These are phyloP conservation scores for Onychorhynchus coronatus DNA, from an alignment of 2,113 vertebrate genomes.

Conservation along the genomic window DNA sequence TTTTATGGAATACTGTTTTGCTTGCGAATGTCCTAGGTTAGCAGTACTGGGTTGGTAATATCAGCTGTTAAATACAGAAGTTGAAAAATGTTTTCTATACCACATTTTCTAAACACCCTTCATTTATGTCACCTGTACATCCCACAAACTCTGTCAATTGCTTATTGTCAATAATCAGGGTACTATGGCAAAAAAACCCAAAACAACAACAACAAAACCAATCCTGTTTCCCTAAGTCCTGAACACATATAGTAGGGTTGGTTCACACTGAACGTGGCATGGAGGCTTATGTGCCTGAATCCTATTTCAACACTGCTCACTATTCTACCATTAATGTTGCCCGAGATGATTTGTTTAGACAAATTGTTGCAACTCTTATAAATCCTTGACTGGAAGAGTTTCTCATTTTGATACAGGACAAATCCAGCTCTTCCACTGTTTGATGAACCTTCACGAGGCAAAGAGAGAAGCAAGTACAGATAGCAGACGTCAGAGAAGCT, in stretches of 20 bases:
- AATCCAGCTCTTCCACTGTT: conserved; percentile 39
- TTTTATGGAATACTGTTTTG: background rate
- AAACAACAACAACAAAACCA: no score
- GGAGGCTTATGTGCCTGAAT: conserved; percentile 54
- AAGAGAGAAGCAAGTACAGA: background rate
- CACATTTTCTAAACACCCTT: background rate
- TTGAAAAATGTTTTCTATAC: background rate
- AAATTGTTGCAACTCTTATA: background rate
- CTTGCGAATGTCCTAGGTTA: background rate
- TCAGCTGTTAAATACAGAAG: background rate
- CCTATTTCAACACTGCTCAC: background rate
- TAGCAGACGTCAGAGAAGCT: background rate
- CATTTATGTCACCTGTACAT: background rate
- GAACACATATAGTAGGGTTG: background rate
- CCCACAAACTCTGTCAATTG: background rate
- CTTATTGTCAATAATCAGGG: background rate
- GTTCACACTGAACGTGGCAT: background rate
- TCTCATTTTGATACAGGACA: conserved; percentile 68
- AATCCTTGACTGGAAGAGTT: conserved; percentile 58
- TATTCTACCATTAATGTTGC: background rate
- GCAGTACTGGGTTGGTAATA: background rate
- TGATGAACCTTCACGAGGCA: background rate
- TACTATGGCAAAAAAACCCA: background rate
- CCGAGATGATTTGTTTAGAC: conserved; percentile 41
- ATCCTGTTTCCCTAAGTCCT: background rate